Percentiles rank a stretch among this genome's conserved stretches.
These are phyloP conservation scores for Morpho helenor DNA, from an alignment of 2,888 invertebrate genomes.

Conservation along the genomic window DNA sequence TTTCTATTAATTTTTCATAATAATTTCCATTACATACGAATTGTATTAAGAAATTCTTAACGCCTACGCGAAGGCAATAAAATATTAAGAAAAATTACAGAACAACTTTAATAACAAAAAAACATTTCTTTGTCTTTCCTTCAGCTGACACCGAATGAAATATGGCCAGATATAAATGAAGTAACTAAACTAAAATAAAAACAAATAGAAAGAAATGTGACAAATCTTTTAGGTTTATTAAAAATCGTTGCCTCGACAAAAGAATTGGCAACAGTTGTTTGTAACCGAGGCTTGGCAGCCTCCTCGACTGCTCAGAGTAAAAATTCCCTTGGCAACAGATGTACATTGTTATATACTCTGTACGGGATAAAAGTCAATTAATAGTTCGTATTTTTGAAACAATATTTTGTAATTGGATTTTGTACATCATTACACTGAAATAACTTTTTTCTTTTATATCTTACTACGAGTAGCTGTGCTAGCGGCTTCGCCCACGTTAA, in stretches of 20 bases:
- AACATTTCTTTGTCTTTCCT: too few relatives aligned
- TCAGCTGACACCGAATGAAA: too few relatives aligned
- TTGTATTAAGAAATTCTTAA: too few relatives aligned
- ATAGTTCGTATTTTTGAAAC: constrained; percentile 8
- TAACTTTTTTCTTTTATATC: too few relatives aligned
- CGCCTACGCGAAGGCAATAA: too few relatives aligned
- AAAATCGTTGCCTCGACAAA: constrained; percentile 22
- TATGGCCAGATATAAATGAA: background rate
- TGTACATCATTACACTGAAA: too few relatives aligned
- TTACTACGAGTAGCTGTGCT: too few relatives aligned
- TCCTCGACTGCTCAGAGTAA: constrained; percentile 6
- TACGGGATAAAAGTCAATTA: constrained; percentile 21
- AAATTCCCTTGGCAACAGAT: constrained; percentile 17
- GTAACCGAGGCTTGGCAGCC: constrained; percentile 19
- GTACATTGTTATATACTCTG: constrained; percentile 9
- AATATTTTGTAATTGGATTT: background rate
- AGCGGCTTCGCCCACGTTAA: too few relatives aligned
- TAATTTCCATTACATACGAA: too few relatives aligned
- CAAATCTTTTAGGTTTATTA: constrained; percentile 22
- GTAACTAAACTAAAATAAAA: constrained; percentile 4
- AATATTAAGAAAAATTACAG: too few relatives aligned
- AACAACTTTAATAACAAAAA: too few relatives aligned
- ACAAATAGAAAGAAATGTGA: constrained; percentile 15
- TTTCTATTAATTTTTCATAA: too few relatives aligned
- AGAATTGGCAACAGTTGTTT: constrained; percentile 24